A percentile compares a stretch with the other conserved stretches of the same genome.
Evolutionary conservation across 2,113 vertebrate genomes (phyloP).

Genomic region (Phoxinus phoxinus): DNA sequence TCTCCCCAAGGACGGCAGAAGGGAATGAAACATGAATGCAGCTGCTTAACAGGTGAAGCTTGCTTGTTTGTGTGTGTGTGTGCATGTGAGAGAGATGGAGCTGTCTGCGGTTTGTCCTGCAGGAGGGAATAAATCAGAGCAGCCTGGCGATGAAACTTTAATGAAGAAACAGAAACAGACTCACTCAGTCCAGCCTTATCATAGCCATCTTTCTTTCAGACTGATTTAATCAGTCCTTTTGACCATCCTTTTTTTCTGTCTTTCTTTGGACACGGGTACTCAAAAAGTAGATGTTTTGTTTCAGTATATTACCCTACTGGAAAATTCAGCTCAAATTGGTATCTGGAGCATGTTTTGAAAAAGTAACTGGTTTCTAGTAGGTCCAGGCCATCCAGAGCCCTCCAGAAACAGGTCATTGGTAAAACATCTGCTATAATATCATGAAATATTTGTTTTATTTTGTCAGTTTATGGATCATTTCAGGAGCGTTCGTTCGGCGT

Average conservation of each 20-base stretch:
- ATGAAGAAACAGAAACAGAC: conserved; percentile 48
- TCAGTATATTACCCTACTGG: not conserved
- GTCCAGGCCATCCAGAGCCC: not conserved
- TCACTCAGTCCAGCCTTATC: conserved; percentile 41
- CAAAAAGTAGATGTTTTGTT: not conserved
- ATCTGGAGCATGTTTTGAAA: not conserved
- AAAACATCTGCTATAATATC: too few species aligned
- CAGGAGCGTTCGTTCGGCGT: too few species aligned
- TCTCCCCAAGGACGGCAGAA: not conserved
- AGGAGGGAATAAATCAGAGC: conserved; percentile 51
- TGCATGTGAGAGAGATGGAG: conserved; percentile 31
- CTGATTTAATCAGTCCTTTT: conserved; percentile 11
- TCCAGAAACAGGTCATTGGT: not conserved
- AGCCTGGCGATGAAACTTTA: conserved; percentile 48
- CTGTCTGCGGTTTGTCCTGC: conserved; percentile 46
- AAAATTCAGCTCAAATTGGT: not conserved
- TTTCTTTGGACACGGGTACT: not conserved
- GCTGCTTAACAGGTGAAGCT: conserved; percentile 27
- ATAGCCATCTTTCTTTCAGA: conserved; percentile 4
- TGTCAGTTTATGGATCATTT: not conserved
- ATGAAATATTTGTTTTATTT: too few species aligned
- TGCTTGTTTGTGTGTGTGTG: conserved; percentile 2
- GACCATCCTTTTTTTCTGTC: not conserved
- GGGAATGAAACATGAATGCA: conserved; percentile 30
- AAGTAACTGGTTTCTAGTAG: not conserved